A percentile compares a stretch with the other conserved stretches of the same genome.
These are phyloP conservation scores for Emys orbicularis DNA, from an alignment of 2,797 vertebrate species.

Conservation along the genomic window DNA sequence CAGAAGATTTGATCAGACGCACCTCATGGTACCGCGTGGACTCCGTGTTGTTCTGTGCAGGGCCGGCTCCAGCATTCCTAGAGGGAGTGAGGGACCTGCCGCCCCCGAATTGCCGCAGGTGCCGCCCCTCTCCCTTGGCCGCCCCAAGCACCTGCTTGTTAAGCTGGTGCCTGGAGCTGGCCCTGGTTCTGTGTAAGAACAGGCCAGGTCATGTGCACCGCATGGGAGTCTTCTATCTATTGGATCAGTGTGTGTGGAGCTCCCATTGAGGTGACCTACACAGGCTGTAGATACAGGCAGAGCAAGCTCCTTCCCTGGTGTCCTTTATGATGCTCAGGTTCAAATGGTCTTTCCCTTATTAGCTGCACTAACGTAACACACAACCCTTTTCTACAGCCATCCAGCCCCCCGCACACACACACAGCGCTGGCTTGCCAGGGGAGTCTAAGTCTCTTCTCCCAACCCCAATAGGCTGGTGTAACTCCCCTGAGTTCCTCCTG, in stretches of 20 bases:
- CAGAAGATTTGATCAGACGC: neutral
- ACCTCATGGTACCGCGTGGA: neutral
- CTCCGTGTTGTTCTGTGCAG: too few species aligned
- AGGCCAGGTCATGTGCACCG: neutral
- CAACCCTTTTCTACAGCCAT: neutral
- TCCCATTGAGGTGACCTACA: neutral
- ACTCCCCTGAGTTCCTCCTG: neutral
- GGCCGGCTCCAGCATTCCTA: too few species aligned
- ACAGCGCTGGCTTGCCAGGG: neutral
- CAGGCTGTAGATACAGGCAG: neutral
- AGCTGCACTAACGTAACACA: neutral
- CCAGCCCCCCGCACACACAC: neutral
- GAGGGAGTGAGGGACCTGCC: too few species aligned
- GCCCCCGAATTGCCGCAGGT: too few species aligned
- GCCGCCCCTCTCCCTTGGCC: too few species aligned
- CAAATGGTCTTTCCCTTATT: neutral
- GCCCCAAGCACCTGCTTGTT: too few species aligned
- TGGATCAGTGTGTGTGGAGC: neutral
- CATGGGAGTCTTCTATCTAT: too few species aligned
- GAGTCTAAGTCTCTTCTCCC: neutral
- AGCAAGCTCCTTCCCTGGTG: neutral
- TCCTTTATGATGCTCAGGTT: neutral
- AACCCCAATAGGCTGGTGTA: neutral
- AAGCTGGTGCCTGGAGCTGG: too few species aligned
- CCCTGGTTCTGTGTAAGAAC: neutral